Evolutionary conservation across 2,113 vertebrate species (phyloP), one percentile per base, ranked within the genome.

Genomic region (Apteryx owenii): DNA sequence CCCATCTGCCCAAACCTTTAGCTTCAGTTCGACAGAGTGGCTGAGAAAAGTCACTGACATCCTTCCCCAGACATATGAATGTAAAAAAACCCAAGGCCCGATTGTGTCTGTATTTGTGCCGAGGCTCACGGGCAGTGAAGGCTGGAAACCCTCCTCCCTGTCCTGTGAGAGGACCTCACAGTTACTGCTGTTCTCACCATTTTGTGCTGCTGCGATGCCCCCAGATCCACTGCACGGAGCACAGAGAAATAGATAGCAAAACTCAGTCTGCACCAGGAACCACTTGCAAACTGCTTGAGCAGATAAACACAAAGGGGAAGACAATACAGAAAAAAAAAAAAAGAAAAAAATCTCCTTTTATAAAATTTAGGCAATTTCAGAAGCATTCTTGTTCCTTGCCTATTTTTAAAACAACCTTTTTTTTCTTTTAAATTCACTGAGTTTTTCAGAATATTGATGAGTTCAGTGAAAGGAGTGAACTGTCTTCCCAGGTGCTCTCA

Each of bases 1-100:
- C 46, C 42, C 64, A 92, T 85, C 88, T 96, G 93, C 85, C 80
- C 68, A 75, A 90, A 95, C 83, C 87, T 96, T 97, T 94, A 95
- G 93, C 85, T 96, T 82, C 88, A 94, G 91, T 92, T 90, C 61
- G 0, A 72, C 66, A 82, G 93, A 91, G 71, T 85, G 89, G 88
- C 92, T 97, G 94, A 95, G 96, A 95, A 92, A 96, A 86, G 93
- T 31, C 3, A 2, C 81, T 90, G 92, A 90, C 64, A 70, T 51
- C 92, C 89, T 97, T 93, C 82, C 89, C 68, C 83, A 93, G 93
- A 83, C 82, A 48, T 14, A 80, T 7, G 90, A 85, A 91, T 68
- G 72, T 85, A 66, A 85, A 90, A 85, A 64, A 44, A 79, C 40
- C 83, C 17, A 40, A 94, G 76, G 61, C 72, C 60, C 7, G 15